Evolutionary conservation across 2,113 vertebrate genomes (phyloP).

Genomic region (Sciurus niger): DNA sequence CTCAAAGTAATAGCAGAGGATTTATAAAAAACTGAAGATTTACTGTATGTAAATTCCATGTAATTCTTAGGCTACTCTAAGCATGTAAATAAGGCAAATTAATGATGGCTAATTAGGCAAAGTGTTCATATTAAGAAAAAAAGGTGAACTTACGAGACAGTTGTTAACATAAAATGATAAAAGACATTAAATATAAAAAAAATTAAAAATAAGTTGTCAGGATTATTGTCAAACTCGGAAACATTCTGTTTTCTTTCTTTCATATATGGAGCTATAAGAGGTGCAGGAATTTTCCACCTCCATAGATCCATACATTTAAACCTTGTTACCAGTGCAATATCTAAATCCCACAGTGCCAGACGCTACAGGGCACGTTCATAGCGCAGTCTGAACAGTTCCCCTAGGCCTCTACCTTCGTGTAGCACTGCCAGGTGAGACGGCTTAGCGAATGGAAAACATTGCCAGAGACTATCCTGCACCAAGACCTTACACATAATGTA

Average conservation of each 20-base stretch:
- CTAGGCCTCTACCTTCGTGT: background rate
- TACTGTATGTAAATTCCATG: background rate
- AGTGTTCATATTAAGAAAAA: background rate
- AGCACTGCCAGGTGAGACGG: background rate
- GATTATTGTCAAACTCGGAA: background rate
- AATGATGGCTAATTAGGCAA: background rate
- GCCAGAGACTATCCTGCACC: background rate
- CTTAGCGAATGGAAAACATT: background rate
- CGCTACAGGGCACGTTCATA: background rate
- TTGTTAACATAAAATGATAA: conserved; percentile 13
- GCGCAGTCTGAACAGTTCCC: background rate
- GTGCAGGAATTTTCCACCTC: background rate
- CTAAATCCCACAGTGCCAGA: background rate
- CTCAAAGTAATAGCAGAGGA: conserved; percentile 38
- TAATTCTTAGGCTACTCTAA: background rate
- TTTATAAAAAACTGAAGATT: background rate
- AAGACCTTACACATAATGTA: background rate
- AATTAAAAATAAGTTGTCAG: background rate
- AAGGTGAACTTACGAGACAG: background rate
- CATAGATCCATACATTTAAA: background rate
- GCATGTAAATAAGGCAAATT: conserved; percentile 51
- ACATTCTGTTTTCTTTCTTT: background rate
- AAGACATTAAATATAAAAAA: background rate
- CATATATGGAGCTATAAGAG: background rate
- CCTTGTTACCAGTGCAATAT: background rate